Percentiles rank a stretch among this genome's conserved stretches.
phyloP scores from a whole-genome alignment of 1,140 invertebrate genomes.

The Harlomillsia oculata region DNA sequence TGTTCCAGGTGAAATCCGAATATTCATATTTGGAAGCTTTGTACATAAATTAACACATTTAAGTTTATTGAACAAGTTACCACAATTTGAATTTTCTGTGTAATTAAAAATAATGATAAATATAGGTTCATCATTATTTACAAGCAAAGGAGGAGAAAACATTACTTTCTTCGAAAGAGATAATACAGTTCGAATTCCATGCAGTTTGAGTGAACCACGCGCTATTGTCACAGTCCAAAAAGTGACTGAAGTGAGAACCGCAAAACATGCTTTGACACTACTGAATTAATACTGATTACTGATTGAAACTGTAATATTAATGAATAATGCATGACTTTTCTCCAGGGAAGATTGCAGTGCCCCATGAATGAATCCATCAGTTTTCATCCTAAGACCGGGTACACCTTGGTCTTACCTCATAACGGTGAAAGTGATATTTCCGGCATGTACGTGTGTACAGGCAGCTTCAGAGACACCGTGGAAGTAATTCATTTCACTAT shows the following conservation, averaged over 20 bases:
- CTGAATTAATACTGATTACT: too few species aligned
- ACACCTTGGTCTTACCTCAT: not conserved
- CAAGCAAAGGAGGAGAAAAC: conserved; percentile 8
- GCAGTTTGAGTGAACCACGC: conserved; percentile 16
- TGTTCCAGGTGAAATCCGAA: conserved; percentile 1
- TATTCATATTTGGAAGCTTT: too few species aligned
- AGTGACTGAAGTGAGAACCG: conserved; percentile 2
- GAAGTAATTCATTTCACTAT: conserved; percentile 16
- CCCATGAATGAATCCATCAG: conserved; percentile 19
- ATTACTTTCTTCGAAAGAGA: not conserved
- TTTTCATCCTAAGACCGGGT: conserved; percentile 12
- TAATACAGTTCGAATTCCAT: conserved; percentile 7
- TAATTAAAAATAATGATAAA: too few species aligned
- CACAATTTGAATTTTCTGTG: not conserved
- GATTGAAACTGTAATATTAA: too few species aligned
- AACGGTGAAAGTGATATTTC: not conserved
- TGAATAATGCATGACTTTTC: not conserved
- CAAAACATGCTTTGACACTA: too few species aligned
- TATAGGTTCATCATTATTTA: conserved; percentile 5
- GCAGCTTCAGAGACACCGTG: conserved; percentile 8
- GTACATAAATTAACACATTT: not conserved
- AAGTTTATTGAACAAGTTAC: not conserved
- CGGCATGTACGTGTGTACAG: conserved; percentile 15
- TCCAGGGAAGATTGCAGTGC: conserved; percentile 9
- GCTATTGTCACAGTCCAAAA: conserved; percentile 8